These are phyloP conservation scores for Cremastinae sp. DNA, from an alignment of 2,888 invertebrate genomes.

Conservation along the genomic window DNA sequence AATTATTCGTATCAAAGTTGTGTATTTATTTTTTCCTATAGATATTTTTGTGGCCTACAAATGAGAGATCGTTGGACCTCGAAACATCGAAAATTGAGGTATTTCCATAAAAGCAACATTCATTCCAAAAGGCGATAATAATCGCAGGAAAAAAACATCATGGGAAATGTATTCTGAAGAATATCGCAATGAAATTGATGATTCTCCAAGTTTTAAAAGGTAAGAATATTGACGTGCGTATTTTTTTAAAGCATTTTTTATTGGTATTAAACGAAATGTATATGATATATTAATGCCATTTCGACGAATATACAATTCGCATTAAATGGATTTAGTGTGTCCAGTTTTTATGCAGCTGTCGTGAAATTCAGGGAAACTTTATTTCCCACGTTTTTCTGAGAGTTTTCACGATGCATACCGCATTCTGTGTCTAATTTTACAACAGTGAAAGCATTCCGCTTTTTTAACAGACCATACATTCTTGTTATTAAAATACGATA, in stretches of 20 bases:
- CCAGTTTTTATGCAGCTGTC: not conserved
- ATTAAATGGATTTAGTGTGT: not conserved
- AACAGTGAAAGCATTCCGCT: not conserved
- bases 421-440: conserved; percentile 9
- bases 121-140: no score
- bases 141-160: not conserved
- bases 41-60: no score
- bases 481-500: not conserved
- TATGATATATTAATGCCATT: no score
- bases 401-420: not conserved
- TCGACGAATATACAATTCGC: not conserved
- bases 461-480: not conserved
- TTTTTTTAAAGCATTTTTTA: not conserved
- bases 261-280: no score
- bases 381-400: conserved; percentile 33
- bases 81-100: no score
- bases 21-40: no score
- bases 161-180: not conserved
- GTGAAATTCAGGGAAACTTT: conserved; percentile 3
- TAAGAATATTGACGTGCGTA: not conserved
- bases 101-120: no score
- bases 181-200: no score
- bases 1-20: no score
- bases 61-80: no score
- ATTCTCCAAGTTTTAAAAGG: no score